A percentile compares a stretch with the other conserved stretches of the same genome.
Evolutionary conservation across 2,113 vertebrate genomes (phyloP).

Genomic region (Laticauda laticaudata): DNA sequence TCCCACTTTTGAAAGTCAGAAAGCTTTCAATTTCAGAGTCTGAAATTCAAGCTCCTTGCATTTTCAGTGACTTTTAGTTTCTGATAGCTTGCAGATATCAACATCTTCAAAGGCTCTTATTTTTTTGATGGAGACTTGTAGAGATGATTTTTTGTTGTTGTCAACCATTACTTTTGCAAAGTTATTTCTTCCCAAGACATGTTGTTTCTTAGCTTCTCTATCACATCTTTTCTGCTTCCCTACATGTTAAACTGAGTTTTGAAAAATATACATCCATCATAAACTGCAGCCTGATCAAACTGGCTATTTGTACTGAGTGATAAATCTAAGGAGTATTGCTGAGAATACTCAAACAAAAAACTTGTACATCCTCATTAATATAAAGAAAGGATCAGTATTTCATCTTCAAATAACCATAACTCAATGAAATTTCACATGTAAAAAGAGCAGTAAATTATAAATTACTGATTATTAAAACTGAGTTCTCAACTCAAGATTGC

Average conservation of each 20-base stretch:
- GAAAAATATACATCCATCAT: neutral
- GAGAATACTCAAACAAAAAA: neutral
- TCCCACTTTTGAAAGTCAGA: neutral
- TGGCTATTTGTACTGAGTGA: neutral
- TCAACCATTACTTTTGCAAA: neutral
- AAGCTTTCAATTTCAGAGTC: neutral
- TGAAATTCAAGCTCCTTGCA: neutral
- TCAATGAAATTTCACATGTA: neutral
- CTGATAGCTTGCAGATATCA: neutral
- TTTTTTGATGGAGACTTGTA: neutral
- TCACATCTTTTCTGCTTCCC: neutral
- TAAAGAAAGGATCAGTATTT: neutral
- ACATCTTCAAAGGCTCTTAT: neutral
- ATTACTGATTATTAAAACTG: neutral
- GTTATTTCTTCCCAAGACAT: neutral
- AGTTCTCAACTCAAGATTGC: neutral
- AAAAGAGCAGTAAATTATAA: neutral
- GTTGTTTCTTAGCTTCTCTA: neutral
- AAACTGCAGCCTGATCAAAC: neutral
- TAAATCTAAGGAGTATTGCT: neutral
- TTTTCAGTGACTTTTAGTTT: neutral
- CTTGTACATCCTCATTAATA: neutral
- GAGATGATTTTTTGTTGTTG: neutral
- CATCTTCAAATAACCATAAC: neutral
- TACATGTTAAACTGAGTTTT: neutral